phyloP scores from a whole-genome alignment of 1,140 invertebrate genomes.

The Atta colombica region DNA sequence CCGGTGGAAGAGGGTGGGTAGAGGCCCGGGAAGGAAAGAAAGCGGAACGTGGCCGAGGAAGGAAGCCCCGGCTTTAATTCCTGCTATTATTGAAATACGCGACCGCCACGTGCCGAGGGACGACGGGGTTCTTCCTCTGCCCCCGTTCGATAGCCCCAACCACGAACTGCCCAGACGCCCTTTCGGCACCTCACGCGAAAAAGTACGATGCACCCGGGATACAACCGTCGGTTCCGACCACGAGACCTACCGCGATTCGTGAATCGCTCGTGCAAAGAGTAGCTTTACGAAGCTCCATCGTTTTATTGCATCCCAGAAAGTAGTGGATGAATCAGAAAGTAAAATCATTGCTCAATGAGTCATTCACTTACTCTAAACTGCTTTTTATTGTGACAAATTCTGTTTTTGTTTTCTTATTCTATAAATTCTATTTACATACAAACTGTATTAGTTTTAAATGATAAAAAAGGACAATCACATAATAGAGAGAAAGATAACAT shows the following conservation, averaged over 20 bases:
- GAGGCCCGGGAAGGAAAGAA: constrained; percentile 69
- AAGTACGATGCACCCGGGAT: constrained; percentile 60
- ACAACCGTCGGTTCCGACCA: constrained; percentile 15
- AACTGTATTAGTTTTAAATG: too few species aligned
- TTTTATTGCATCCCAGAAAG: too few species aligned
- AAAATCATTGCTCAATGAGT: not conserved
- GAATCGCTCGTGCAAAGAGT: not conserved
- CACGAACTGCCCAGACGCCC: constrained; percentile 32
- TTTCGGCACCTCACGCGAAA: constrained; percentile 69
- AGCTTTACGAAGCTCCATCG: not conserved
- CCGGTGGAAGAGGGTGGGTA: constrained; percentile 51
- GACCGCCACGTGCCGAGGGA: constrained; percentile 75
- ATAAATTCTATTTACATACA: too few species aligned
- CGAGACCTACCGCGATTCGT: constrained; percentile 24
- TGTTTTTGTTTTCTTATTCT: not conserved
- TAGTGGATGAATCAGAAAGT: not conserved
- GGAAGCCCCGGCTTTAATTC: constrained; percentile 77
- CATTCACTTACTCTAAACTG: not conserved
- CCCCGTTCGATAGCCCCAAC: constrained; percentile 58
- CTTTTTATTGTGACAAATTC: not conserved
- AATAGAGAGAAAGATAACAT: too few species aligned
- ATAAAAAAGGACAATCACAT: too few species aligned
- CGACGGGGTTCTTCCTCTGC: constrained; percentile 52
- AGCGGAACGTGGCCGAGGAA: constrained; percentile 66
- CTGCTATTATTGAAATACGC: constrained; percentile 80